Evolutionary conservation across 1,140 invertebrate genomes (phyloP), one percentile per base, ranked within the genome.

Genomic region (Piezodorus guildinii): DNA sequence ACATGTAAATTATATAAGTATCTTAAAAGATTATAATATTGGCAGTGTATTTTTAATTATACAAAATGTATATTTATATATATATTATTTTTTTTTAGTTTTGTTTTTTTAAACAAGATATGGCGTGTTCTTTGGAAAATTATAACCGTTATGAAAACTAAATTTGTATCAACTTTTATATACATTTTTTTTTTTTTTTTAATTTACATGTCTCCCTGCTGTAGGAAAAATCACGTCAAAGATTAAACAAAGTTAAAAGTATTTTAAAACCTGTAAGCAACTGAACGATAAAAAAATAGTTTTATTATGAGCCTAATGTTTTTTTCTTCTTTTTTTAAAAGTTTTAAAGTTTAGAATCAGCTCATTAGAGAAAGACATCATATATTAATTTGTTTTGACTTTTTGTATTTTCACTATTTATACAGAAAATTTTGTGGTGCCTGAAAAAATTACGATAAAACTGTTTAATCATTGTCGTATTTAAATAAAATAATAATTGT

Each of bases 221-320:
- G 52, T 56, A 56, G 52, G 52, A 56, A 23, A 56, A 23, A 56
- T 56, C 15, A 16, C 52, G 23, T 56, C 52, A 56, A 56, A 23
- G 17, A 56, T 21, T 56, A 56, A 56, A 49, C 46, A 49, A 56
- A 56, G 52, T 23, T 56, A 56, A 56, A 56, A 56, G 10, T 56
- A 56, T 19, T 56, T 56, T 10, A 25, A 56, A 49, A 19, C 5
- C 52, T 25, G 21, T 56, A 19, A 56, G 52, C 52, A 23, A 56
- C 52, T 56, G 5, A 56, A 56, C 23, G 17, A 56, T 56, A 56
- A 56, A 56, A 56, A 56, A 56, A 56, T 56, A 56, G 21, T 56
- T 56, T 56, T 15, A 25, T 25, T 30, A 56, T 25, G 23, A 56
- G 52, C 23, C 52, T 56, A 23, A 21, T 23, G 25, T 23, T 39